These are phyloP conservation scores for Acronicta aceris DNA, from an alignment of 2,888 invertebrate genomes.

Conservation along the genomic window DNA sequence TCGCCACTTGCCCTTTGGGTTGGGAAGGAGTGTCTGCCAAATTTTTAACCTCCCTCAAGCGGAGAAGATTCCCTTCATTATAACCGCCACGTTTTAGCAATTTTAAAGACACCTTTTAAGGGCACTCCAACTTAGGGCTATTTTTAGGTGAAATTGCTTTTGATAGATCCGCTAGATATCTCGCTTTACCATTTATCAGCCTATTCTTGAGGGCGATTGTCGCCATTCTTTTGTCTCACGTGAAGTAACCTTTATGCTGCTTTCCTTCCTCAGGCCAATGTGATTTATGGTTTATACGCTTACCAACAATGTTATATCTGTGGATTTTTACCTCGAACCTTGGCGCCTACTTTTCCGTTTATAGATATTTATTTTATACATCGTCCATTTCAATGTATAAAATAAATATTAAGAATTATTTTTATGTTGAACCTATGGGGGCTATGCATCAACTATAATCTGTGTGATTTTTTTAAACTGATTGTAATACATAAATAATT, in stretches of 20 bases:
- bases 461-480: no score
- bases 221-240: slow-evolving; percentile 70
- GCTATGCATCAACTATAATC: no score
- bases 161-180: slow-evolving; percentile 63
- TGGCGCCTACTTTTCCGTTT: slow-evolving; percentile 59
- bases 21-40: slow-evolving; percentile 53
- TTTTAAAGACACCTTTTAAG: slow-evolving; percentile 78
- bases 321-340: no score
- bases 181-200: slow-evolving; percentile 68
- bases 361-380: slow-evolving; percentile 64
- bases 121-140: slow-evolving; percentile 70
- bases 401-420: slow-evolving; percentile 63
- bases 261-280: slow-evolving; percentile 58
- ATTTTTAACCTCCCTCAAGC: slow-evolving; percentile 52
- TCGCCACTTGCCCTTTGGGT: slow-evolving; percentile 54
- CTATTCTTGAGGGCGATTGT: slow-evolving; percentile 59
- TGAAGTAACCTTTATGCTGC: slow-evolving; percentile 64
- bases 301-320: no score
- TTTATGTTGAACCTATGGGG: slow-evolving; percentile 34
- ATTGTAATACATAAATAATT: no score
- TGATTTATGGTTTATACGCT: slow-evolving; percentile 72
- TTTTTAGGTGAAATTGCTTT: slow-evolving; percentile 69
- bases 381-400: slow-evolving; percentile 56
- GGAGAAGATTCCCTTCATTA: slow-evolving; percentile 72
- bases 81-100: slow-evolving; percentile 71